A percentile compares a stretch with the other conserved stretches of the same genome.
These are phyloP conservation scores for Atta cephalotes DNA, from an alignment of 1,140 invertebrate genomes.

Conservation along the genomic window DNA sequence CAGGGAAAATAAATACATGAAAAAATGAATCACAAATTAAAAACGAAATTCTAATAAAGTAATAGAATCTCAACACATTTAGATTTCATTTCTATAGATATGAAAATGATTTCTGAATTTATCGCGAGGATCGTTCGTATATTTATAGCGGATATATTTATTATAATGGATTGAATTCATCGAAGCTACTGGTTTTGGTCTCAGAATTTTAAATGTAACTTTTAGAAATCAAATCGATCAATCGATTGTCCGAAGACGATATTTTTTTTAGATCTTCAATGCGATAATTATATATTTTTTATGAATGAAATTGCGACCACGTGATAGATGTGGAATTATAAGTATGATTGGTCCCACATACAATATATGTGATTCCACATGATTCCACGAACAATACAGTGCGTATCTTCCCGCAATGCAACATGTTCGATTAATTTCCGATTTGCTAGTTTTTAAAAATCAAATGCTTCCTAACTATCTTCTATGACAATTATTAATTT, in stretches of 20 bases:
- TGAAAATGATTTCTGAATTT: background rate
- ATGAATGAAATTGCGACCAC: conserved; percentile 33
- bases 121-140: background rate
- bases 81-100: background rate
- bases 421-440: background rate
- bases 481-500: background rate
- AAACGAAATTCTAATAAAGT: background rate
- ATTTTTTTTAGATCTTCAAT: conserved; percentile 13
- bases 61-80: background rate
- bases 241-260: background rate
- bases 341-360: conserved; percentile 21
- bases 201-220: background rate
- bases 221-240: background rate
- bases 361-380: background rate
- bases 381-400: conserved; percentile 3
- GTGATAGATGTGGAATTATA: conserved; percentile 40
- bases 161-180: background rate
- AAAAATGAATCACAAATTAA: background rate
- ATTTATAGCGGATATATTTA: background rate
- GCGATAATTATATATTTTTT: conserved; percentile 15
- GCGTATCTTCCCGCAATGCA: too few species aligned
- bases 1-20: background rate
- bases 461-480: background rate
- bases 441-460: background rate
- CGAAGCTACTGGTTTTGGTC: background rate